A percentile compares a stretch with the other conserved stretches of the same genome.
phyloP scores from a whole-genome alignment of 1,140 invertebrate genomes.

The Papilio helenus region DNA sequence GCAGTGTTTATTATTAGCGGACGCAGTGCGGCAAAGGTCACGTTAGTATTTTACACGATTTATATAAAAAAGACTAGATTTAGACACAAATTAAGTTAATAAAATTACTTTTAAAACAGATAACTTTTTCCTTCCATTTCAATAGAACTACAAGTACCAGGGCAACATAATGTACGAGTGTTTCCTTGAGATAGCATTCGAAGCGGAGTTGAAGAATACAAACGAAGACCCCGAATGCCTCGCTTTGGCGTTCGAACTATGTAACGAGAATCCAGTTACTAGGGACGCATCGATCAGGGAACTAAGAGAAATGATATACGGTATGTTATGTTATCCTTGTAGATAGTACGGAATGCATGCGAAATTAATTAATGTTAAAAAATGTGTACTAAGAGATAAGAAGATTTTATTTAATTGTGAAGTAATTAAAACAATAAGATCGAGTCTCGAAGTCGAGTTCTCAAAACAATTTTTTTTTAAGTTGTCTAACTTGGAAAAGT shows the following conservation, averaged over 20 bases:
- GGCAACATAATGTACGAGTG: constrained; percentile 66
- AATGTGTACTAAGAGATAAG: neutral
- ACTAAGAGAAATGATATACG: constrained; percentile 67
- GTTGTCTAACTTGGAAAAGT: no score
- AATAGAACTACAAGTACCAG: constrained; percentile 43
- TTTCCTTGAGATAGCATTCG: constrained; percentile 71
- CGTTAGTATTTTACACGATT: no score
- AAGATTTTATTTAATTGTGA: no score
- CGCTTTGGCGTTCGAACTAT: constrained; percentile 60
- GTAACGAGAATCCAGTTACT: constrained; percentile 65
- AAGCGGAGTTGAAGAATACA: constrained; percentile 68
- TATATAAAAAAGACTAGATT: no score
- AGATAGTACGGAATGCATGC: neutral
- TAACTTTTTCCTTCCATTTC: constrained; percentile 14
- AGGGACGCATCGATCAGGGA: constrained; percentile 62
- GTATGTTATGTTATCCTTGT: constrained; percentile 47
- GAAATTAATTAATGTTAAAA: neutral
- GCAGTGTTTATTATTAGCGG: no score
- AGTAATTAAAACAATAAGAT: no score
- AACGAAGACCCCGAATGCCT: constrained; percentile 65
- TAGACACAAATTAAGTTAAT: neutral
- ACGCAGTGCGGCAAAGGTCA: no score
- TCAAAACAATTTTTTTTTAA: no score
- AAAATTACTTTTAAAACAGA: neutral
- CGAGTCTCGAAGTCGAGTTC: no score